phyloP scores from a whole-genome alignment of 2,888 invertebrate genomes.

The Pristionchus arcanus region DNA sequence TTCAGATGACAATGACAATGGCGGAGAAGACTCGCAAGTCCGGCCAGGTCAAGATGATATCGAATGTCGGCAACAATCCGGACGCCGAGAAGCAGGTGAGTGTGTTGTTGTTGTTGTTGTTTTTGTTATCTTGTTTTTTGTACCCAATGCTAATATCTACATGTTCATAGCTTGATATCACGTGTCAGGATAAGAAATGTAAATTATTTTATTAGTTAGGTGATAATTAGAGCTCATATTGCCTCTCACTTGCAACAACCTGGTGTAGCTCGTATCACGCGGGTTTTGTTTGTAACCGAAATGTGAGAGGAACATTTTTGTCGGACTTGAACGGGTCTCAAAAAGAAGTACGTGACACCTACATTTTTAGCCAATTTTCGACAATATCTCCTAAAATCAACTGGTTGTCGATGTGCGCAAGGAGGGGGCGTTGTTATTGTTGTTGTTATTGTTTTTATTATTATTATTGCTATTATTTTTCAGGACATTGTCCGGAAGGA shows the following conservation, averaged over 20 bases:
- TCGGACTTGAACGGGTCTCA: too few relatives aligned
- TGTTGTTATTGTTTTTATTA: neutral
- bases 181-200: too few relatives aligned
- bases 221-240: too few relatives aligned
- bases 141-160: too few relatives aligned
- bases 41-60: conserved; percentile 94
- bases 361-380: too few relatives aligned
- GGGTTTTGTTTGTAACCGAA: neutral
- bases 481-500: conserved; percentile 86
- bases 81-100: conserved; percentile 86
- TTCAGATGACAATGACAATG: conserved; percentile 89
- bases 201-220: too few relatives aligned
- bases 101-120: neutral
- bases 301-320: too few relatives aligned
- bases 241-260: neutral
- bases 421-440: too few relatives aligned
- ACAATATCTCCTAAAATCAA: too few relatives aligned
- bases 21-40: conserved; percentile 96
- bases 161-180: too few relatives aligned
- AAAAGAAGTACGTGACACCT: too few relatives aligned
- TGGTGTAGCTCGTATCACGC: neutral
- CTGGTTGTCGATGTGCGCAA: too few relatives aligned
- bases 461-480: neutral
- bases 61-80: conserved; percentile 94
- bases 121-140: neutral